A percentile compares a stretch with the other conserved stretches of the same genome.
phyloP scores from a whole-genome alignment of 1,140 invertebrate genomes.

The Drosophila fuyamai region DNA sequence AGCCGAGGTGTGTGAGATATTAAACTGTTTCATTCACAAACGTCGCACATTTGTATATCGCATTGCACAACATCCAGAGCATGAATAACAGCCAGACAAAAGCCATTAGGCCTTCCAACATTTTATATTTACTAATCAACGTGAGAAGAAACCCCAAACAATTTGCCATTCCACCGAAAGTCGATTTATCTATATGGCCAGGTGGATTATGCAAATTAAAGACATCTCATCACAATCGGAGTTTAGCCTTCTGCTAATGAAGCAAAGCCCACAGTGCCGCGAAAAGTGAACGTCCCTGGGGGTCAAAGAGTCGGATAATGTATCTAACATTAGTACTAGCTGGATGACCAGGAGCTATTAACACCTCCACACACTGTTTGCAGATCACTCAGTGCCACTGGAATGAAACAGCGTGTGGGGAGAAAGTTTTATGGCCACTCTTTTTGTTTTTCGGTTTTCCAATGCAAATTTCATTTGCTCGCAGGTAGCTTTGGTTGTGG shows the following conservation, averaged over 20 bases:
- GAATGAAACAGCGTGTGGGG: constrained; percentile 29
- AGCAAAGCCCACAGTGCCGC: constrained; percentile 21
- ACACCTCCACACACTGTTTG: constrained; percentile 29
- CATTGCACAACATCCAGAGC: constrained; percentile 70
- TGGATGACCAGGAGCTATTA: constrained; percentile 45
- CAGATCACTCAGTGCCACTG: constrained; percentile 8
- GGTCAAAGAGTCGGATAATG: background rate
- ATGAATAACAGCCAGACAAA: constrained; percentile 47
- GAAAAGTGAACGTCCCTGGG: constrained; percentile 56
- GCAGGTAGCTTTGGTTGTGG: constrained; percentile 36
- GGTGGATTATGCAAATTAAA: constrained; percentile 67
- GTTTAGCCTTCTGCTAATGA: constrained; percentile 44
- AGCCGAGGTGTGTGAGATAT: constrained; percentile 29
- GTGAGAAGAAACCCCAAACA: constrained; percentile 56
- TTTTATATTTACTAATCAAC: constrained; percentile 51
- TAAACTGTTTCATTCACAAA: constrained; percentile 51
- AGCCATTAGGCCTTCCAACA: constrained; percentile 29
- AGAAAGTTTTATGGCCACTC: constrained; percentile 62
- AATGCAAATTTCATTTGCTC: constrained; percentile 70
- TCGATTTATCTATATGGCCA: constrained; percentile 41
- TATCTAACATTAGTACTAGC: constrained; percentile 2
- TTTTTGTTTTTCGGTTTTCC: constrained; percentile 24
- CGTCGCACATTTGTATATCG: constrained; percentile 41
- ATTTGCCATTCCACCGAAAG: constrained; percentile 52
- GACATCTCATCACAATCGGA: constrained; percentile 45